Evolutionary conservation across 2,888 invertebrate species (phyloP).

Genomic region (Gibbula magus): DNA sequence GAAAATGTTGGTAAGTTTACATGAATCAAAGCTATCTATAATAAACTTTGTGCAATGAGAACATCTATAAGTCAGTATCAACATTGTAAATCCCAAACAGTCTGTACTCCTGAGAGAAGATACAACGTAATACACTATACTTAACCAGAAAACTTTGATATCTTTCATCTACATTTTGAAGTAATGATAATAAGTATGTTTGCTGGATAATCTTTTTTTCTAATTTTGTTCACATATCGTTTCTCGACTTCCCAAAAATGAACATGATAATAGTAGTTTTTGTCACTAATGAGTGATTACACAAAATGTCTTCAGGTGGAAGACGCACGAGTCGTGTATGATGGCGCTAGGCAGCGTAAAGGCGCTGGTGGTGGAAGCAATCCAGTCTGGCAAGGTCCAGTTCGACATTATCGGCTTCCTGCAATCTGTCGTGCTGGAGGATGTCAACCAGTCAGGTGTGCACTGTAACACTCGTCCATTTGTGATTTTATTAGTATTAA

Average conservation of each 20-base stretch:
- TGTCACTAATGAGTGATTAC: neutral
- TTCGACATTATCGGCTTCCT: slow-evolving; percentile 76
- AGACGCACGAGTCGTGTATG: slow-evolving; percentile 82
- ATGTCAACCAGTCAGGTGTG: slow-evolving; percentile 68
- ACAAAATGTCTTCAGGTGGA: slow-evolving; percentile 79
- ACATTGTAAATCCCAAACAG: too few species aligned
- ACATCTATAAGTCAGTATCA: too few species aligned
- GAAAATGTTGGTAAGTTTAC: too few species aligned
- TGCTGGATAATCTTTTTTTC: neutral
- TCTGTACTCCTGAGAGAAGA: too few species aligned
- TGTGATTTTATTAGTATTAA: too few species aligned
- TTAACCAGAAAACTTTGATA: too few species aligned
- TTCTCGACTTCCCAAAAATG: neutral
- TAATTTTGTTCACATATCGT: neutral
- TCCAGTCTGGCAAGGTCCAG: slow-evolving; percentile 70
- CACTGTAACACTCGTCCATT: too few species aligned
- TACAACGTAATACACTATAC: too few species aligned
- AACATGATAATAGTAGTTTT: neutral
- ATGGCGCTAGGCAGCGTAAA: slow-evolving; percentile 80
- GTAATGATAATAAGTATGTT: too few species aligned
- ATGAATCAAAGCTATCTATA: too few species aligned
- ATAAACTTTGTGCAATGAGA: too few species aligned
- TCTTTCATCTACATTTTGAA: too few species aligned
- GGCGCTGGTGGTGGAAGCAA: slow-evolving; percentile 75
- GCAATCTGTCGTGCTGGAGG: slow-evolving; percentile 77